Evolutionary conservation across 2,888 invertebrate species (phyloP).

Genomic region (Drosophila merina): DNA sequence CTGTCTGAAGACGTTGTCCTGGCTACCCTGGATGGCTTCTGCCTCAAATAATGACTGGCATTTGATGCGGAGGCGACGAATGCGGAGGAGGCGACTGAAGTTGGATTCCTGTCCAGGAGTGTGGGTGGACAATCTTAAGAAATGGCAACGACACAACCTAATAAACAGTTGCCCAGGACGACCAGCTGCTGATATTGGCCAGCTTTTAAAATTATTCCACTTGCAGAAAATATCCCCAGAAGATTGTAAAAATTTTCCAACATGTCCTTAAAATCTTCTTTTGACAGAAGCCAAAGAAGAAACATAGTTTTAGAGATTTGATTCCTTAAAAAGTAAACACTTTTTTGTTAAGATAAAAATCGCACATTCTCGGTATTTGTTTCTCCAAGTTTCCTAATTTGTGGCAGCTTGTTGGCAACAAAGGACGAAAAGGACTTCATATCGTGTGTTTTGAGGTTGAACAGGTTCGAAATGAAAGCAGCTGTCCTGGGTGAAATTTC

Average conservation of each 20-base stretch:
- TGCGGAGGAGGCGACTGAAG: constrained; percentile 6
- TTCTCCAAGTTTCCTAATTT: constrained; percentile 1
- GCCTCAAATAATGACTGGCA: constrained; percentile 53
- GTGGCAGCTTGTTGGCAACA: constrained; percentile 33
- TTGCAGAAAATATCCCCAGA: neutral
- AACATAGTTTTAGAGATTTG: neutral
- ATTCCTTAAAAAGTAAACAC: neutral
- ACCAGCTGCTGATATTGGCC: constrained; percentile 40
- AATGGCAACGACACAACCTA: constrained; percentile 73
- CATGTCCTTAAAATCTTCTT: too few species aligned
- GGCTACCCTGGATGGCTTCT: constrained; percentile 48
- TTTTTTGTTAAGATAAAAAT: neutral
- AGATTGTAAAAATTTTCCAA: too few species aligned
- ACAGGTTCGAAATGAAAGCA: constrained; percentile 56
- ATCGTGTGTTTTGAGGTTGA: constrained; percentile 60
- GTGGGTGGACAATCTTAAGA: constrained; percentile 63
- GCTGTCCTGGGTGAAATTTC: constrained; percentile 13
- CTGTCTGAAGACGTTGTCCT: constrained; percentile 56
- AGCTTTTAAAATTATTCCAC: neutral
- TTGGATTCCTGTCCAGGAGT: neutral
- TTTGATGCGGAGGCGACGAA: constrained; percentile 24
- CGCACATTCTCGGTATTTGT: neutral
- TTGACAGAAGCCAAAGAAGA: too few species aligned
- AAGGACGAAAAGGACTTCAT: constrained; percentile 47
- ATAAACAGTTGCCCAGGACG: constrained; percentile 73